A percentile compares a stretch with the other conserved stretches of the same genome.
Evolutionary conservation across 2,888 invertebrate genomes (phyloP).

Genomic region (Cataglyphis altisquamis): DNA sequence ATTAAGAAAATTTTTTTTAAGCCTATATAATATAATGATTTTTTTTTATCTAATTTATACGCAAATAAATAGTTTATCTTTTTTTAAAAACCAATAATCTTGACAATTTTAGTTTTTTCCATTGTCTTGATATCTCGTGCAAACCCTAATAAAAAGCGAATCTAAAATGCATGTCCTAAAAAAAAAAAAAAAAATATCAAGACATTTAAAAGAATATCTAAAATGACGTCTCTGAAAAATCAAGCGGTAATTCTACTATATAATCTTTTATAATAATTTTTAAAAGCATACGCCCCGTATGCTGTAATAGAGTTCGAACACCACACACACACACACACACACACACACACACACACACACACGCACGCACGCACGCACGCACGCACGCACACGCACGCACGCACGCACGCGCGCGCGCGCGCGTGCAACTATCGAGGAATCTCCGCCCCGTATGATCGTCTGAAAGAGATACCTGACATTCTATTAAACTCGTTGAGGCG

Average conservation of each 20-base stretch:
- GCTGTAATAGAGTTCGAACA: conserved; percentile 19
- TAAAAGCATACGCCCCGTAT: background rate
- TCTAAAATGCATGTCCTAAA: background rate
- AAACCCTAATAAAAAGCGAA: background rate
- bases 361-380: too few relatives aligned
- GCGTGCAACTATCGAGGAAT: background rate
- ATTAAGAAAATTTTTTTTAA: too few relatives aligned
- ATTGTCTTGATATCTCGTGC: too few relatives aligned
- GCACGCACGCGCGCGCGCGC: too few relatives aligned
- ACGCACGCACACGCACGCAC: too few relatives aligned
- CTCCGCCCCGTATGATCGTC: background rate
- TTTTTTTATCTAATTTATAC: too few relatives aligned
- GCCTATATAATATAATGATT: too few relatives aligned
- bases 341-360: too few relatives aligned
- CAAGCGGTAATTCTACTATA: background rate
- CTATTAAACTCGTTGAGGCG: background rate
- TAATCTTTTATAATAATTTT: background rate
- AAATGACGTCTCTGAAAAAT: background rate
- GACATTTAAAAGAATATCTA: background rate
- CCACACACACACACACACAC: too few relatives aligned
- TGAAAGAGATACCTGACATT: conserved; percentile 13
- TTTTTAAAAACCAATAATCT: too few relatives aligned
- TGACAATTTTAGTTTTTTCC: too few relatives aligned
- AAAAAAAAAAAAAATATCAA: background rate
- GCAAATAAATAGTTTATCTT: too few relatives aligned